Evolutionary conservation across 1,140 invertebrate genomes (phyloP).

Genomic region (Habropoda laboriosa): DNA sequence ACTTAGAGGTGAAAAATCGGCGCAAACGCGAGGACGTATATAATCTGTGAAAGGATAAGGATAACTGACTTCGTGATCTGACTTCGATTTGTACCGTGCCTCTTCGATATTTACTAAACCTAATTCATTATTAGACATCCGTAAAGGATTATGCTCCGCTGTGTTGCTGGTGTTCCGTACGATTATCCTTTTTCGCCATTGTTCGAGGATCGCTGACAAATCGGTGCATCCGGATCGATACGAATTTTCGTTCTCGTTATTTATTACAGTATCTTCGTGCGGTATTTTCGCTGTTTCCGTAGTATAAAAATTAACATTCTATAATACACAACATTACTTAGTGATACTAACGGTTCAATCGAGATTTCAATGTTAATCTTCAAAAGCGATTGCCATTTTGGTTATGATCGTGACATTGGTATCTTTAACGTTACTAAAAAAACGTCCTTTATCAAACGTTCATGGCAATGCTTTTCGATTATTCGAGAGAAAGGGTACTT

Average conservation of each 20-base stretch:
- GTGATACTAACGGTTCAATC: not conserved
- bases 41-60: conserved; percentile 46
- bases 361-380: not conserved
- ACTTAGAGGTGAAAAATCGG: conserved; percentile 12
- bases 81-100: conserved; percentile 12
- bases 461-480: not conserved
- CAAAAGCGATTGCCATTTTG: conserved; percentile 20
- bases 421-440: not conserved
- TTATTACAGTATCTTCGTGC: not conserved
- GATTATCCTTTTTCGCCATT: not conserved
- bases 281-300: conserved; percentile 22
- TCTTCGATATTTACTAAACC: not conserved
- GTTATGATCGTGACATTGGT: not conserved
- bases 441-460: not conserved
- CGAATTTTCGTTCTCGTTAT: not conserved
- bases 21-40: conserved; percentile 8
- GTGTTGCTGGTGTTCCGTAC: not conserved
- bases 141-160: not conserved
- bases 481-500: not conserved
- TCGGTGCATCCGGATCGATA: not conserved
- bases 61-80: conserved; percentile 40
- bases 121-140: not conserved
- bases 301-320: conserved; percentile 48
- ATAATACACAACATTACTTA: conserved; percentile 41
- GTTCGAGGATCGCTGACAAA: conserved; percentile 13